These are phyloP conservation scores for Autographa gamma DNA, from an alignment of 2,888 invertebrate species.

Conservation along the genomic window DNA sequence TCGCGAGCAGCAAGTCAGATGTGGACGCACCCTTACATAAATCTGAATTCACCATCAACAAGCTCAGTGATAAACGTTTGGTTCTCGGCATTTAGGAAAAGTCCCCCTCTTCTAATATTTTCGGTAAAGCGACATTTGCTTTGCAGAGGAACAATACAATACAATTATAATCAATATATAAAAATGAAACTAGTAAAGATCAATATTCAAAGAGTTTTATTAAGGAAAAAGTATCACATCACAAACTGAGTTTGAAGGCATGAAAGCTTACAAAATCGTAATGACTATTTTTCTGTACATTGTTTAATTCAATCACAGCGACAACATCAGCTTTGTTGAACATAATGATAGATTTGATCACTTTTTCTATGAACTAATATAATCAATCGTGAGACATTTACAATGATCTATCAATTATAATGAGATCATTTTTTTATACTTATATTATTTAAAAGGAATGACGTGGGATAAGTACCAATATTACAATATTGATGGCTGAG, in stretches of 20 bases:
- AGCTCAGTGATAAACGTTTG: no score
- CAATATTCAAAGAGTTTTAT: slow-evolving; percentile 35
- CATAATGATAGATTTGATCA: slow-evolving; percentile 46
- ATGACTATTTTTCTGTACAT: slow-evolving; percentile 38
- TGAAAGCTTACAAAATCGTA: slow-evolving; percentile 36
- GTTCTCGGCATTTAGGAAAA: no score
- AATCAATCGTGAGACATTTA: slow-evolving; percentile 39
- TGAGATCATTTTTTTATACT: slow-evolving; percentile 52
- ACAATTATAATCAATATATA: no score
- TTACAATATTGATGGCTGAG: slow-evolving; percentile 32
- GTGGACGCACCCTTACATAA: no score
- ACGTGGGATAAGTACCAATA: slow-evolving; percentile 16
- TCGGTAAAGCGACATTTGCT: no score
- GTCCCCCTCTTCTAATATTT: no score
- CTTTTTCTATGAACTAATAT: slow-evolving; percentile 36
- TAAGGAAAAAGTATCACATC: slow-evolving; percentile 42
- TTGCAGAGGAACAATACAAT: no score
- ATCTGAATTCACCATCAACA: no score
- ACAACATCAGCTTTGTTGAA: slow-evolving; percentile 59
- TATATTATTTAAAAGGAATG: slow-evolving; percentile 42
- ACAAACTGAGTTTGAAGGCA: slow-evolving; percentile 41
- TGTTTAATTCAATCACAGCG: slow-evolving; percentile 54
- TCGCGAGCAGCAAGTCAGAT: no score
- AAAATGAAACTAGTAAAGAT: background rate
- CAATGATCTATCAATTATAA: slow-evolving; percentile 53